These are phyloP conservation scores for Hirtodrosophila confusa DNA, from an alignment of 2,888 invertebrate genomes.

Conservation along the genomic window DNA sequence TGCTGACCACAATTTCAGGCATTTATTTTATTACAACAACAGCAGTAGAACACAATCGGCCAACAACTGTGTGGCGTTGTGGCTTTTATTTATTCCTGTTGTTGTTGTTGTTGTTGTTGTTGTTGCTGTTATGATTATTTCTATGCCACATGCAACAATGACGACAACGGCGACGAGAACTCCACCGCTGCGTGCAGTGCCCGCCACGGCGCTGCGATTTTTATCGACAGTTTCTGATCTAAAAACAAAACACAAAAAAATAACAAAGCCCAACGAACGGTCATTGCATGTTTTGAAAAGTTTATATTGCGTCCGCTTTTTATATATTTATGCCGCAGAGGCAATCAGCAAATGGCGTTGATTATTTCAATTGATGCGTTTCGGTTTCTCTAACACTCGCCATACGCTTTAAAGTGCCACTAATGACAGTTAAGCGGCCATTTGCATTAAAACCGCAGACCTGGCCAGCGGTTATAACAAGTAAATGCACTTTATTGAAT, in stretches of 20 bases:
- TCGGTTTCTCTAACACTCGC: constrained; percentile 48
- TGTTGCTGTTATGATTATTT: constrained; percentile 45
- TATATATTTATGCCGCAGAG: constrained; percentile 20
- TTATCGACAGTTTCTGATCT: constrained; percentile 71
- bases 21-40: constrained; percentile 53
- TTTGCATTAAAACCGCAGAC: constrained; percentile 1
- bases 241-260: constrained; percentile 38
- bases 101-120: constrained; percentile 15
- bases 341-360: constrained; percentile 70
- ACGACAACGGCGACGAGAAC: constrained; percentile 17
- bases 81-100: constrained; percentile 32
- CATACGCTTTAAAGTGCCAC: constrained; percentile 45
- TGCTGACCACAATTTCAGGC: constrained; percentile 53
- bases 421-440: constrained; percentile 31
- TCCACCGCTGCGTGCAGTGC: constrained; percentile 56
- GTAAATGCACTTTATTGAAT: constrained; percentile 23
- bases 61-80: constrained; percentile 40
- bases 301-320: constrained; percentile 32
- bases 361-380: constrained; percentile 73
- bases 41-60: constrained; percentile 36
- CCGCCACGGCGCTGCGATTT: constrained; percentile 57
- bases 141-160: constrained; percentile 67
- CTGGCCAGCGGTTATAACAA: neutral
- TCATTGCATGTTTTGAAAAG: constrained; percentile 59
- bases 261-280: constrained; percentile 50